Percentiles rank a stretch among this genome's conserved stretches.
These are phyloP conservation scores for Circaetus gallicus DNA, from an alignment of 2,113 vertebrate species.

Conservation along the genomic window DNA sequence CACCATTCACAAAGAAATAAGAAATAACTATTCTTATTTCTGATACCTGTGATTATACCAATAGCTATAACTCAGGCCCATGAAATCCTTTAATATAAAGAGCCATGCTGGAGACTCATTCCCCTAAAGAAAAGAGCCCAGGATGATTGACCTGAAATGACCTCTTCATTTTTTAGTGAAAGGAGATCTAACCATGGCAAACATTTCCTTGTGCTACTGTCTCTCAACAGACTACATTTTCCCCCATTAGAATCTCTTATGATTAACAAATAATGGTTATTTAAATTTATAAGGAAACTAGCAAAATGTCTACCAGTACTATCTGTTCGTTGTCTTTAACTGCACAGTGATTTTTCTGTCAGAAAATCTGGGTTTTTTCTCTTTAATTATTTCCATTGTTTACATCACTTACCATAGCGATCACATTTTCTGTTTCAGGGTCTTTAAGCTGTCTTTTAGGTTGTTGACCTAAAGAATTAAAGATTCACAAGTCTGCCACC, in stretches of 20 bases:
- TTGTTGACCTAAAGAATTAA: neutral
- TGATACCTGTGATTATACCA: constrained; percentile 45
- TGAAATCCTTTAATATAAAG: constrained; percentile 56
- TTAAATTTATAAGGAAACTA: neutral
- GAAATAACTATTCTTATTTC: constrained; percentile 62
- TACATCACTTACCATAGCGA: neutral
- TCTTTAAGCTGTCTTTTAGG: neutral
- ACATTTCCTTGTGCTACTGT: neutral
- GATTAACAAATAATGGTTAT: neutral
- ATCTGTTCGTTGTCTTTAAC: neutral
- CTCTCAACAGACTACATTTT: constrained; percentile 2
- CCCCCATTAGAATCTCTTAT: neutral
- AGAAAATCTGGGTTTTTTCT: neutral
- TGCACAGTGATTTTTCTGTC: neutral
- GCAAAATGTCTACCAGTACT: neutral
- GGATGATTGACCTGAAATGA: constrained; percentile 41
- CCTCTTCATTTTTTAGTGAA: constrained; percentile 44
- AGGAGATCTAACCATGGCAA: constrained; percentile 59
- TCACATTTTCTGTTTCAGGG: neutral
- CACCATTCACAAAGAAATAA: constrained; percentile 63
- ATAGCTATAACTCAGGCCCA: constrained; percentile 54
- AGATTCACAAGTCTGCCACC: neutral
- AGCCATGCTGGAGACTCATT: constrained; percentile 16
- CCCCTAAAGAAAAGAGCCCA: constrained; percentile 29
- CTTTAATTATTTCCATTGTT: neutral